A percentile compares a stretch with the other conserved stretches of the same genome.
These are phyloP conservation scores for Ichneumoninae sp. DNA, from an alignment of 2,888 invertebrate species.

Conservation along the genomic window DNA sequence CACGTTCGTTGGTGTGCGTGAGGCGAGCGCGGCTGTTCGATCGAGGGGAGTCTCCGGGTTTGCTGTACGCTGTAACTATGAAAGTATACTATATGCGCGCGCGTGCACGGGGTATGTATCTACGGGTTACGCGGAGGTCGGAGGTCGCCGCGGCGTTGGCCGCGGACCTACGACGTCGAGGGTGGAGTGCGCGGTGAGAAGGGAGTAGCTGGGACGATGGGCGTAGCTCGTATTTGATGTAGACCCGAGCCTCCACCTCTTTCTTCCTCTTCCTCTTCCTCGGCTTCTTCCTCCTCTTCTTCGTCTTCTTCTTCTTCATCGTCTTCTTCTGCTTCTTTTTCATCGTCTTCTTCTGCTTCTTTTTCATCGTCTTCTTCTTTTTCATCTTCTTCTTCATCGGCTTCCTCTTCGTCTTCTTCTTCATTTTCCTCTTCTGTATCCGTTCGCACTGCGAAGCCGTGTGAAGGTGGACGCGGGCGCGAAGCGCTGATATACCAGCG, in stretches of 20 bases:
- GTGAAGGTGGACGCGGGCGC: conserved; percentile 53
- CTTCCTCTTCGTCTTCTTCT: conserved; percentile 24
- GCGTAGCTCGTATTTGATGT: conserved; percentile 80
- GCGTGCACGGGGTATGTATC: conserved; percentile 61
- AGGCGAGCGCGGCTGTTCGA: conserved; percentile 50
- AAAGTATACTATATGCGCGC: conserved; percentile 34
- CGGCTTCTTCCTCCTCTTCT: conserved; percentile 14
- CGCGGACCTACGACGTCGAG: conserved; percentile 65
- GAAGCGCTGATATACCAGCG: conserved; percentile 60
- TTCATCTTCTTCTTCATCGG: conserved; percentile 11
- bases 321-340: conserved; percentile 54
- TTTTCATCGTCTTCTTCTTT: not conserved
- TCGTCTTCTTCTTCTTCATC: conserved; percentile 11
- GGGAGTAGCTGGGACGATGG: conserved; percentile 76
- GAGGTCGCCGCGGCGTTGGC: conserved; percentile 73
- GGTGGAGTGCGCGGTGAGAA: conserved; percentile 66
- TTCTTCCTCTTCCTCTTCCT: conserved; percentile 60
- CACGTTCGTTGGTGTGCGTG: conserved; percentile 52
- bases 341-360: too few relatives aligned
- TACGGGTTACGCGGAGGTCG: conserved; percentile 75
- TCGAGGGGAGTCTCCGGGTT: conserved; percentile 18
- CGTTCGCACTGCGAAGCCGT: conserved; percentile 32
- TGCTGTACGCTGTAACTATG: conserved; percentile 18
- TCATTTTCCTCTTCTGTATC: conserved; percentile 14
- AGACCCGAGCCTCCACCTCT: conserved; percentile 78